Evolutionary conservation across 2,888 invertebrate species (phyloP), one percentile per base, ranked within the genome.

Genomic region (Epistrophe grossulariae): DNA sequence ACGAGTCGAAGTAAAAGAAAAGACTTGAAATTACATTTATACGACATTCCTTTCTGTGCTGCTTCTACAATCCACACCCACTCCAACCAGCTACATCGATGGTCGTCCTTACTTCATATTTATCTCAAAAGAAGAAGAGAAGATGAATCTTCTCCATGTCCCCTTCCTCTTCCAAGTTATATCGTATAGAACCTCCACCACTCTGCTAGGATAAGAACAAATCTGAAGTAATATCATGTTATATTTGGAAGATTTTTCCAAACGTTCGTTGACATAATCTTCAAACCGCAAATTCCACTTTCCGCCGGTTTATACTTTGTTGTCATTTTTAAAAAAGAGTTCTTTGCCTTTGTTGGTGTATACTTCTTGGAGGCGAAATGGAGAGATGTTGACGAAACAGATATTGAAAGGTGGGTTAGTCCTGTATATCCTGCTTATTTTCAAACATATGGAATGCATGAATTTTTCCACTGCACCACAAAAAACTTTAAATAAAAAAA

Each of bases 361-460:
- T 50, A 10, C 15, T n/a, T 9, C 2, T 35, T 6, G 0, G 9
- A 10, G 13, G n/a, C 28, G 64, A n/a, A n/a, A n/a, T n/a, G 28
- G 24, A 1, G 15, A 10, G 19, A 7, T 4, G 38, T 8, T 17
- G 15, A 28, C 28, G 3, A 31, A 57, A 57, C 19, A 6, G 6
- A 38, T 59, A 17, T 59, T 38, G 24, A 13, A 13, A n/a, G 28
- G 38, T 43, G 57, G 13, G 31, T 60, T 15, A 10, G n/a, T 64
- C 35, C 68, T 19, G 43, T 28, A 19, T 28, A 11, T 52, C 35
- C 66, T 11, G 60, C 40, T 62, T 59, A 80, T 68, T 59, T 66
- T 45, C 19, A 62, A 81, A 64, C 59, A 82, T 82, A 85, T 79
- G 71, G 78, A 85, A 85, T 85, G 82, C 78, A 82, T 82, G 78